These are phyloP conservation scores for Spermophilus dauricus DNA, from an alignment of 2,113 vertebrate species.

Conservation along the genomic window DNA sequence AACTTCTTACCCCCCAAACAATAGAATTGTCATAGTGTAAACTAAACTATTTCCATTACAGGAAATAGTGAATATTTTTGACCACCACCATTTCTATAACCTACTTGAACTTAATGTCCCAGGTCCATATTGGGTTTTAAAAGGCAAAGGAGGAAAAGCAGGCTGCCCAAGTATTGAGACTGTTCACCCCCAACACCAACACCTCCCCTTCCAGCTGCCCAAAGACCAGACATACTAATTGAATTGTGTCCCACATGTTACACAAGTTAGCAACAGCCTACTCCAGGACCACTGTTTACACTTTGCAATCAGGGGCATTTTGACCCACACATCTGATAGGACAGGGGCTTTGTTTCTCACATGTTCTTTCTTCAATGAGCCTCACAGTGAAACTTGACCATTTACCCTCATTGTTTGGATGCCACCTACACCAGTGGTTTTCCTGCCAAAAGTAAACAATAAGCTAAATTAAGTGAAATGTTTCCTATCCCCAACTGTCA, in stretches of 20 bases:
- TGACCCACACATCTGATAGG: neutral
- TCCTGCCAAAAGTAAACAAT: constrained; percentile 68
- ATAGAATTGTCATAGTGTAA: neutral
- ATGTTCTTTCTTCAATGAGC: neutral
- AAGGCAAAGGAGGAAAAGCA: neutral
- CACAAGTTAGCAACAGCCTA: neutral
- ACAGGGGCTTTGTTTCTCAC: neutral
- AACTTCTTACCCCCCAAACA: neutral
- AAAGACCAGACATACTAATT: neutral
- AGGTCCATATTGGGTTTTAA: neutral
- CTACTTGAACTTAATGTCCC: neutral
- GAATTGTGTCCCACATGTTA: neutral
- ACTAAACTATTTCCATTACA: neutral
- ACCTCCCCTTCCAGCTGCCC: neutral
- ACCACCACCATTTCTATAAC: neutral
- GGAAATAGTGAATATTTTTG: neutral
- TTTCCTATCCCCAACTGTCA: constrained; percentile 21
- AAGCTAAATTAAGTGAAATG: constrained; percentile 63
- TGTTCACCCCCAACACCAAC: neutral
- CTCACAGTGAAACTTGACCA: neutral
- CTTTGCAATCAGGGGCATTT: neutral
- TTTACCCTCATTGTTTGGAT: neutral
- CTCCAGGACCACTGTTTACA: neutral
- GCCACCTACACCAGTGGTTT: neutral
- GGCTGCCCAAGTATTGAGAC: neutral